These are phyloP conservation scores for Hippopotamyrus pictus DNA, from an alignment of 2,797 vertebrate species.

Conservation along the genomic window DNA sequence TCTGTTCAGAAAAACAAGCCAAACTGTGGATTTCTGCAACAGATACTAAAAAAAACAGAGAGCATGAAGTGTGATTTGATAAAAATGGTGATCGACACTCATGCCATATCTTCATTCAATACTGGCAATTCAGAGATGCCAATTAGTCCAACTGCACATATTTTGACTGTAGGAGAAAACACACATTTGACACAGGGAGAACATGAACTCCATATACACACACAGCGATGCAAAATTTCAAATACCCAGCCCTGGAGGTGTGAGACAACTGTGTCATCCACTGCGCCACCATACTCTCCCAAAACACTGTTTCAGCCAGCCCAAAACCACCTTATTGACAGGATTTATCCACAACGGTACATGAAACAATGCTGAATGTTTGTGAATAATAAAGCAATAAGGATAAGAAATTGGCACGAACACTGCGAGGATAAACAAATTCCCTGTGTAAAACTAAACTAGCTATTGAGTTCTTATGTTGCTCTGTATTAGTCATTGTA, in stretches of 20 bases:
- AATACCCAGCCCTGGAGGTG: not conserved
- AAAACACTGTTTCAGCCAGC: not conserved
- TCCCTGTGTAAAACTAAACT: not conserved
- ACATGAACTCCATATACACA: not conserved
- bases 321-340: not conserved
- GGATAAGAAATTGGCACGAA: not conserved
- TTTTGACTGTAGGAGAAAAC: not conserved
- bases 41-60: not conserved
- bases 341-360: not conserved
- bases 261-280: not conserved
- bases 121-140: not conserved
- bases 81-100: not conserved
- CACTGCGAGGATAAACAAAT: not conserved
- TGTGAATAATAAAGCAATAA: not conserved
- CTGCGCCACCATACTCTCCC: not conserved
- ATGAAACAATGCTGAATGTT: not conserved
- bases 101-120: not conserved
- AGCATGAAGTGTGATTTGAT: not conserved
- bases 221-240: not conserved
- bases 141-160: not conserved
- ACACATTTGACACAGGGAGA: not conserved
- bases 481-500: not conserved
- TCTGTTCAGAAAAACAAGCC: not conserved
- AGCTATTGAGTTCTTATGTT: not conserved
- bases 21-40: not conserved